Evolutionary conservation across 2,888 invertebrate genomes (phyloP), one percentile per base, ranked within the genome.

Genomic region (Tachina grossa): DNA sequence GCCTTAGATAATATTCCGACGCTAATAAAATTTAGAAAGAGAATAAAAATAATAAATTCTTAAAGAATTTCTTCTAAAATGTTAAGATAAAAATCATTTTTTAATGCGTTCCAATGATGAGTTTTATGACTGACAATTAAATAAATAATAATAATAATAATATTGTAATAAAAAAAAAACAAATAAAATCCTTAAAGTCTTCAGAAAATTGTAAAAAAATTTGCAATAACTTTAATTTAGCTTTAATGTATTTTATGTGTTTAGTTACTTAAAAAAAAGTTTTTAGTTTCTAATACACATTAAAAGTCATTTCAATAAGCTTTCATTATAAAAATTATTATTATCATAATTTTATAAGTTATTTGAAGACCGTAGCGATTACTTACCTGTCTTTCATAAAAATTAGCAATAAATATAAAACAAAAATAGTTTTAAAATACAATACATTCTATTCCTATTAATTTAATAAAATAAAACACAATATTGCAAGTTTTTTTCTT

Each of bases 381-480:
- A 19, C 49, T n/a, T 31, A 51, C 19, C 41, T 68, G 51, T 75
- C 45, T 75, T 65, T 65, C 39, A 75, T 66, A 31, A 76, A 55
- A 3, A 45, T 43, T 69, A 78, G 77, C 51, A 59, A 49, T 47
- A 59, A 69, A 51, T 57, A 41, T 49, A 9, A 39, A 55, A 63
- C 1, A 41, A 51, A 49, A 79, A 72, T 75, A 75, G 75, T 75
- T 75, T 47, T 72, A 31, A 80, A 76, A 76, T 22, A 74, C 51
- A 49, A 13, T 75, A 82, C n/a, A 75, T 82, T 76, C 80, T 85
- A 85, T 85, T 85, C 84, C 85, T 85, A 85, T 82, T 85, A 85
- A 78, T 85, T 85, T 85, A 84, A 77, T 74, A 43, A 72, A 80
- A 47, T 61, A 55, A 63, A 55, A 49, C 16, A 78, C 43, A 75